A percentile compares a stretch with the other conserved stretches of the same genome.
phyloP scores from a whole-genome alignment of 2,888 invertebrate genomes.

The Epinotia brunnichana region DNA sequence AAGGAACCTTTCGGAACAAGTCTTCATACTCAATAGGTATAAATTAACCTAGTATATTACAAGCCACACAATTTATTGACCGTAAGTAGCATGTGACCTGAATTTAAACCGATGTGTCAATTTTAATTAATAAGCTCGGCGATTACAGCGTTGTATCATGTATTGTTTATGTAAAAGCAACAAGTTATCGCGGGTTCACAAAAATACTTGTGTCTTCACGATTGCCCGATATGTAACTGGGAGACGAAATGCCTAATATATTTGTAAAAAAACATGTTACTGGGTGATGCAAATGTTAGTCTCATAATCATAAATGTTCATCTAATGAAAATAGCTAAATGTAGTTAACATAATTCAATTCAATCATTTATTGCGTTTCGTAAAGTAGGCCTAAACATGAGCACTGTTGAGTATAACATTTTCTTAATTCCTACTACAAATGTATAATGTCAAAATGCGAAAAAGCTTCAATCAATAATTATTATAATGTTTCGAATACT shows the following conservation, averaged over 20 bases:
- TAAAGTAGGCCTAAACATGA: too few species aligned
- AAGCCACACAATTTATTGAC: slow-evolving; percentile 28
- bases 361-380: too few species aligned
- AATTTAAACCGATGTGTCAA: slow-evolving; percentile 33
- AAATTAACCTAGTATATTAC: background rate
- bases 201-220: background rate
- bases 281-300: background rate
- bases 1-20: slow-evolving; percentile 22
- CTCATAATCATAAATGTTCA: too few species aligned
- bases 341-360: too few species aligned
- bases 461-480: too few species aligned
- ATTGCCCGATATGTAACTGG: background rate
- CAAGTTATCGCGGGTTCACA: slow-evolving; percentile 19
- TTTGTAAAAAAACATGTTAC: background rate
- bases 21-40: slow-evolving; percentile 1
- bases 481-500: too few species aligned
- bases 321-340: too few species aligned
- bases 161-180: background rate
- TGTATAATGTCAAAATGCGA: too few species aligned
- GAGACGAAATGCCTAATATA: background rate
- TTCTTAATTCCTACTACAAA: too few species aligned
- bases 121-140: slow-evolving; percentile 40
- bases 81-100: slow-evolving; percentile 14
- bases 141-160: slow-evolving; percentile 17
- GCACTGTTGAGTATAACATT: too few species aligned